Percentiles rank a stretch among this genome's conserved stretches.
These are phyloP conservation scores for Cinclus cinclus DNA, from an alignment of 2,113 vertebrate species.

Conservation along the genomic window DNA sequence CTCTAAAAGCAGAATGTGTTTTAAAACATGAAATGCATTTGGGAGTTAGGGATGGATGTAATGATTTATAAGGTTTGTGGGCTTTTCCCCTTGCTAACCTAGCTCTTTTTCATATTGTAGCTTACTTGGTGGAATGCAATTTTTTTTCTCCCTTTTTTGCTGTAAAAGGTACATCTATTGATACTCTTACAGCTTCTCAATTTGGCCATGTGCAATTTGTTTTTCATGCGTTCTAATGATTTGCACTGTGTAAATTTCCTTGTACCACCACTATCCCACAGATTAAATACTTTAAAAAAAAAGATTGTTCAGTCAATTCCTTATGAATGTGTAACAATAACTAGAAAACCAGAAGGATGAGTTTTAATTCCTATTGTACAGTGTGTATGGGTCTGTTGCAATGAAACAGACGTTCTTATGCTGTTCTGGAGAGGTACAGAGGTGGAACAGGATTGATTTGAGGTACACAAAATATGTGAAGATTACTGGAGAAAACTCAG, in stretches of 20 bases:
- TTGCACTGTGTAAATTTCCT: background rate
- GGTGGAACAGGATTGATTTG: background rate
- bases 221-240: background rate
- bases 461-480: background rate
- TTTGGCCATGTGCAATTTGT: background rate
- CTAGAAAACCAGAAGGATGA: background rate
- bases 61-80: background rate
- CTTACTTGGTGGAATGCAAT: background rate
- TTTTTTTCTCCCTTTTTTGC: background rate
- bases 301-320: background rate
- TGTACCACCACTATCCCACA: background rate
- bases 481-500: background rate
- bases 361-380: background rate
- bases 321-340: background rate
- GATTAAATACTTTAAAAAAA: background rate
- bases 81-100: background rate
- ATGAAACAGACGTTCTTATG: background rate
- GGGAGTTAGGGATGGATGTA: background rate
- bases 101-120: background rate
- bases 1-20: background rate
- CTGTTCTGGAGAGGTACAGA: background rate
- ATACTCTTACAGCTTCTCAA: background rate
- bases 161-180: background rate
- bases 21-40: background rate
- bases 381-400: background rate